These are phyloP conservation scores for Chymomyza fuscimana DNA, from an alignment of 2,888 invertebrate species.

Conservation along the genomic window DNA sequence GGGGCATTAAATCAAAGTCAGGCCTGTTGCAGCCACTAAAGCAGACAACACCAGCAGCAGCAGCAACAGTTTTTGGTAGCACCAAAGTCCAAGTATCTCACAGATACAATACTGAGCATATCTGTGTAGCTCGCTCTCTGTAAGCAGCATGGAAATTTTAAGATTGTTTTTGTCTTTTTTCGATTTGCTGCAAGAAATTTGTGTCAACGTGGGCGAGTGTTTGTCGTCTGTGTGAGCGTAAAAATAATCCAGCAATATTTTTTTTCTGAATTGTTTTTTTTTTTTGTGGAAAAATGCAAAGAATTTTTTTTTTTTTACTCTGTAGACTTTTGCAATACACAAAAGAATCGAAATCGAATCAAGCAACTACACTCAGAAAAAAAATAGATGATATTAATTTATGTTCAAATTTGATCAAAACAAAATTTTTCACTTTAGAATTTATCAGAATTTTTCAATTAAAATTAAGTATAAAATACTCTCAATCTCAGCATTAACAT, in stretches of 20 bases:
- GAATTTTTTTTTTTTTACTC: conserved; percentile 32
- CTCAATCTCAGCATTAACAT: no score
- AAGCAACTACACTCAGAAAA: no score
- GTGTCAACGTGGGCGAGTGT: conserved; percentile 66
- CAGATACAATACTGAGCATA: conserved; percentile 23
- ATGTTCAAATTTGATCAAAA: no score
- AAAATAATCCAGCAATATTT: conserved; percentile 59
- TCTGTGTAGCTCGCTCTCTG: background rate
- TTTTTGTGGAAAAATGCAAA: conserved; percentile 23
- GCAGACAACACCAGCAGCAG: conserved; percentile 23
- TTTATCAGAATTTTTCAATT: no score
- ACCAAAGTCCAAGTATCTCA: conserved; percentile 25
- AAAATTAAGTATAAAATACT: no score
- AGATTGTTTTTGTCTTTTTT: conserved; percentile 14
- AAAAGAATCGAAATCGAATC: background rate
- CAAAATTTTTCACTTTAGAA: no score
- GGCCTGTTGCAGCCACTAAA: conserved; percentile 30
- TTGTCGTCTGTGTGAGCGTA: conserved; percentile 36
- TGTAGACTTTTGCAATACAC: background rate
- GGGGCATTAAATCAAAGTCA: conserved; percentile 73
- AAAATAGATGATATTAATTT: no score
- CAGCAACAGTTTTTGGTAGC: conserved; percentile 36
- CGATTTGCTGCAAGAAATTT: conserved; percentile 51
- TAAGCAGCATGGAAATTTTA: background rate
- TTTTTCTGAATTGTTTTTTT: conserved; percentile 22